Evolutionary conservation across 1,140 invertebrate species (phyloP), one percentile per base, ranked within the genome.

Genomic region (Ridgeia piscesae): DNA sequence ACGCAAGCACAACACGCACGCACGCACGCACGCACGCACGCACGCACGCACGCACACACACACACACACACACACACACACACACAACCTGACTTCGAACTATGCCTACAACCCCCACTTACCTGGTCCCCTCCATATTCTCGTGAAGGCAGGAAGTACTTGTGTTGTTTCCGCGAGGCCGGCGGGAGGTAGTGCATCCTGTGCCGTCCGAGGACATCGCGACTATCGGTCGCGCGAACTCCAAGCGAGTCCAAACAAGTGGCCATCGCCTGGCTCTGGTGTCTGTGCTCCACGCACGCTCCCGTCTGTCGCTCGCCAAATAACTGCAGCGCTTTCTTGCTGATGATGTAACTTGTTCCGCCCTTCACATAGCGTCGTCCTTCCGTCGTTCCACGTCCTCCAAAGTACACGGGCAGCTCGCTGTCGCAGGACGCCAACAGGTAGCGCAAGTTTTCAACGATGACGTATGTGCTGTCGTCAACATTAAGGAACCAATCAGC

Each of bases 231-330:
- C 0, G 98, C 98, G 91, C 97, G 97, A 0, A 99, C 99, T 0
- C 98, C 98, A 2, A 99, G 97, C 91, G 97, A 97, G 94, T 98
- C 97, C 94, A 99, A 95, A 95, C 99, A 99, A 95, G 98, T 98
- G 94, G 98, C 98, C 96, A 99, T 98, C 96, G 99, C 98, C 0
- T 98, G 98, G 95, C 99, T 98, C 0, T 98, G 98, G 95, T 99
- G 99, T 95, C 99, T 99, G 0, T 98, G 48, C 34, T 89, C 31
- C 88, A 92, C 92, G 50, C 92, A 93, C 33, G n/a, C 88, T 35
- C 89, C 91, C 90, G 21, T 34, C 33, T n/a, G 11, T 91, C 93
- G 42, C 48, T 91, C 94, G 93, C 6, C 93, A 90, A 95, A 94
- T 21, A 33, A 91, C 92, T 92, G 92, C 31, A 96, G 91, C n/a